Evolutionary conservation across 2,113 vertebrate genomes (phyloP).

Genomic region (Megalops atlanticus): DNA sequence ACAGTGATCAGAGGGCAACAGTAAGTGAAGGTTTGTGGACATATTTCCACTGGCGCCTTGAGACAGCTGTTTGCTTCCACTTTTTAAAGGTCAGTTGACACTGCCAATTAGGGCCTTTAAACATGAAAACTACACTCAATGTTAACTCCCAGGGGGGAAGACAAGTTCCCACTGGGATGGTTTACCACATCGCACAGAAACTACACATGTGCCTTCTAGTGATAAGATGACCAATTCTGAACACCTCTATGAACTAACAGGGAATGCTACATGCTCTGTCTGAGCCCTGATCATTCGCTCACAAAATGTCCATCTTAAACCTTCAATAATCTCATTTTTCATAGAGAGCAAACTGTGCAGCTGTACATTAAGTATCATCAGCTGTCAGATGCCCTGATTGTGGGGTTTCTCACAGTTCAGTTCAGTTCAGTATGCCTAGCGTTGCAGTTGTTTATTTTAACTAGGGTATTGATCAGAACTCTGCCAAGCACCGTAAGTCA

Average conservation of each 20-base stretch:
- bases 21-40: background rate
- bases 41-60: slow-evolving; percentile 10
- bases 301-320: too few species aligned
- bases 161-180: background rate
- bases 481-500: background rate
- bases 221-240: too few species aligned
- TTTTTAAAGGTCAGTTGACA: slow-evolving; percentile 26
- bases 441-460: background rate
- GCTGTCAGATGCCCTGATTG: background rate
- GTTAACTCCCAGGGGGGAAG: background rate
- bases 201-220: background rate
- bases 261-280: too few species aligned
- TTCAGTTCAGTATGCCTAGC: too few species aligned
- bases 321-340: background rate
- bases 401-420: too few species aligned
- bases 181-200: background rate
- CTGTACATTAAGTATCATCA: background rate
- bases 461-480: background rate
- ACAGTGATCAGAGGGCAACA: background rate
- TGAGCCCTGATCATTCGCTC: too few species aligned
- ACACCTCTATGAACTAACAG: too few species aligned
- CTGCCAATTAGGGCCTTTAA: slow-evolving; percentile 21
- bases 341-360: background rate
- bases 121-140: background rate
- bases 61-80: slow-evolving; percentile 33